Evolutionary conservation across 1,140 invertebrate genomes (phyloP).

Genomic region (Plectus sambesii): DNA sequence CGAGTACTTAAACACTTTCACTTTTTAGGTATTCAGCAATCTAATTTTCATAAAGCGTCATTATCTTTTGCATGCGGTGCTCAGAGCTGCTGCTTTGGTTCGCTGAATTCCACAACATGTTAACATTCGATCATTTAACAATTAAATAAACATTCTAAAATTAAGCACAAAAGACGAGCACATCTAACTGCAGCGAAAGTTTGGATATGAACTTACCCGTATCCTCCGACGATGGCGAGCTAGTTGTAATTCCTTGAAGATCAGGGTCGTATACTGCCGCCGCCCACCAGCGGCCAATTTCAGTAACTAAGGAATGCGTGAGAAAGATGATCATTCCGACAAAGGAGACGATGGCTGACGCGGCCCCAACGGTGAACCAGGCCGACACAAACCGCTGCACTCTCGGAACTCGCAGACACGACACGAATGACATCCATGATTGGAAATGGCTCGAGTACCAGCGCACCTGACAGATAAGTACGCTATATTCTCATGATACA

Average conservation of each 20-base stretch:
- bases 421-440: slow-evolving; percentile 13
- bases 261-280: slow-evolving; percentile 3
- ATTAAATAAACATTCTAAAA: slow-evolving; percentile 28
- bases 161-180: slow-evolving; percentile 24
- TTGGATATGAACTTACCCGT: slow-evolving; percentile 2
- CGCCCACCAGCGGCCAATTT: slow-evolving; percentile 1
- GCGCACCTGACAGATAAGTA: slow-evolving; percentile 17
- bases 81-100: too few relatives aligned
- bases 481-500: too few relatives aligned
- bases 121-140: too few relatives aligned
- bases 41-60: too few relatives aligned
- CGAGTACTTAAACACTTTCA: too few relatives aligned
- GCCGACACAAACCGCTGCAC: slow-evolving; percentile 1
- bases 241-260: too few relatives aligned
- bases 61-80: too few relatives aligned
- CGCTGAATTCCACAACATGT: too few relatives aligned
- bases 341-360: slow-evolving; percentile 14
- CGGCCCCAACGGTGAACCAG: slow-evolving; percentile 17
- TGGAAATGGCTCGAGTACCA: slow-evolving; percentile 12
- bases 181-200: slow-evolving; percentile 2
- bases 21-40: too few relatives aligned
- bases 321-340: slow-evolving; percentile 18
- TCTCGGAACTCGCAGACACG: background rate
- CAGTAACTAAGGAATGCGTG: slow-evolving; percentile 13
- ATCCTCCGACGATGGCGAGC: too few relatives aligned